Conservation (phyloP, 2,888 invertebrate genomes). For the Tipula vernalis region DNA sequence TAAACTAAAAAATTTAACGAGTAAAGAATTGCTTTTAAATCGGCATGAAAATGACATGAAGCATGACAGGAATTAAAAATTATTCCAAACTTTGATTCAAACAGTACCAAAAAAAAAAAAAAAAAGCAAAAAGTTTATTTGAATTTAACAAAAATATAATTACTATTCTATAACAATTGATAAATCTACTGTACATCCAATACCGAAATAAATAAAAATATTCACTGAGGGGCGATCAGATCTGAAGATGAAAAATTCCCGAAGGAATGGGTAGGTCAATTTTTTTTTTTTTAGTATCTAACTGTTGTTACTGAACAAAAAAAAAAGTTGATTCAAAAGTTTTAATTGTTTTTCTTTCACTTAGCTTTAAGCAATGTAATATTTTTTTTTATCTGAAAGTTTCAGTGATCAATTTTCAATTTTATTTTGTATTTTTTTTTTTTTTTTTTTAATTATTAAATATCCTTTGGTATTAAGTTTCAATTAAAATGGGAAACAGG, state of each 20-base stretch:
- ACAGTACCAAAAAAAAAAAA: not conserved
- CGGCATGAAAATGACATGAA: not conserved
- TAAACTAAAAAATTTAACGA: not conserved
- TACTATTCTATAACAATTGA: not conserved
- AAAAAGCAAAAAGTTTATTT: not conserved
- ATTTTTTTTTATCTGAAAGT: not conserved
- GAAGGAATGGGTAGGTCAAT: not conserved
- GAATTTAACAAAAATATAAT: not conserved
- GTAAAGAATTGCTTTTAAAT: not conserved
- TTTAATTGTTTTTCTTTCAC: not conserved
- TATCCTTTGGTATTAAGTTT: not conserved
- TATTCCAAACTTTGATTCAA: not conserved
- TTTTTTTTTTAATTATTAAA: not conserved
- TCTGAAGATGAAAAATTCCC: not conserved
- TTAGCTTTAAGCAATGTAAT: not conserved
- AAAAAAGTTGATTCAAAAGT: not conserved
- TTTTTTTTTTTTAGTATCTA: not conserved
- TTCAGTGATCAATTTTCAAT: not conserved
- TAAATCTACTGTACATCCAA: not conserved
- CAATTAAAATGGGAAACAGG: not conserved
- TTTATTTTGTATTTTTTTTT: not conserved
- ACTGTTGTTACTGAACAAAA: not conserved
- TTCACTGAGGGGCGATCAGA: not conserved
- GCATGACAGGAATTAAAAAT: constrained; percentile 4
- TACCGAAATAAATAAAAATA: not conserved